phyloP scores from a whole-genome alignment of 1,140 invertebrate genomes.

The Lucilia cuprina region DNA sequence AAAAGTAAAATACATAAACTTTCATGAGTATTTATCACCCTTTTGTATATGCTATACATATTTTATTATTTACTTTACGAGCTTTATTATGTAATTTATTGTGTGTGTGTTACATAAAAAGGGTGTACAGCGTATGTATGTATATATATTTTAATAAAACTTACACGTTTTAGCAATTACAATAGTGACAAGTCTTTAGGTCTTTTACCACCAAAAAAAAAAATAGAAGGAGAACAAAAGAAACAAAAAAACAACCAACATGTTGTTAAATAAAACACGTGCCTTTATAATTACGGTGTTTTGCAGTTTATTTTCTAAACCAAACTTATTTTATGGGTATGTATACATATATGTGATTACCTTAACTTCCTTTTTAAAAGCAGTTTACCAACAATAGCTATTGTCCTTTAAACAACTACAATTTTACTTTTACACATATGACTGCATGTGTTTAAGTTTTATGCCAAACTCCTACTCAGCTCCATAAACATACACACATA shows the following conservation, averaged over 20 bases:
- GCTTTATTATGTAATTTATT: neutral
- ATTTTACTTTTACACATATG: too few relatives aligned
- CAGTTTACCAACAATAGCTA: neutral
- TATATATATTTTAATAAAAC: too few relatives aligned
- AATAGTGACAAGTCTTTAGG: neutral
- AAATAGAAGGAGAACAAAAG: too few relatives aligned
- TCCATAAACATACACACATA: neutral
- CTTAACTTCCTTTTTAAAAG: neutral
- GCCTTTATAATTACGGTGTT: neutral
- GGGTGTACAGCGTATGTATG: too few relatives aligned
- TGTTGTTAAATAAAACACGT: neutral
- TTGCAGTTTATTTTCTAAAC: neutral
- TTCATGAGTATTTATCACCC: neutral
- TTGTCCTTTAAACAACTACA: neutral
- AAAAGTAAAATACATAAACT: neutral
- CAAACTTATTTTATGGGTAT: neutral
- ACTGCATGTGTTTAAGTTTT: neutral
- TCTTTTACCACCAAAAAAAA: neutral
- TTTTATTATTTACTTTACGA: neutral
- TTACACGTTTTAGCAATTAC: neutral
- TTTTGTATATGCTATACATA: neutral
- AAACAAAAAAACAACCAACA: neutral
- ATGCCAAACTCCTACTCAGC: neutral
- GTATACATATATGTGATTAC: too few relatives aligned
- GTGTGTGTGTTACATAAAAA: too few relatives aligned